Base-by-base conservation (phyloP, 2,797 vertebrate genomes). In the Amphiprion clarkii region DNA sequence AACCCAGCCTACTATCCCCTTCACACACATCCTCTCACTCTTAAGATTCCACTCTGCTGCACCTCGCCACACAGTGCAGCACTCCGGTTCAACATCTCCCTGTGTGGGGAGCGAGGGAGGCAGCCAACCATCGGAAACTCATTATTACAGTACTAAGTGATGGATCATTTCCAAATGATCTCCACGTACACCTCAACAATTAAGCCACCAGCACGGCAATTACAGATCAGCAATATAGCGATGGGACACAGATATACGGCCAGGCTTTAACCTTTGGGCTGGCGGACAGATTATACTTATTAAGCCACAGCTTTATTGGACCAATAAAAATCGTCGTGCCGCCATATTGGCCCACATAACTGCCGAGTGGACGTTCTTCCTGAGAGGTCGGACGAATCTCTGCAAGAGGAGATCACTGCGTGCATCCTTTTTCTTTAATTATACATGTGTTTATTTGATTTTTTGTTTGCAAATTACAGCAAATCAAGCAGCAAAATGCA, bases 81-180 rank as follows among this genome's bases (percentile, higher is more conserved):
- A 49, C 78, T 82, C 68, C 48, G 74, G 76, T 89, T 82, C 78
- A 81, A 87, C 81, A 83, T 67, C 78, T 87, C 73, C 71, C 87
- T 89, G 62, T 86, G 48, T 77, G 72, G 83, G 83, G 88, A 93
- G 71, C 25, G 70, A 65, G 78, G 71, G 88, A 93, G 85, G 68
- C 84, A 60, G 78, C 87, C 91, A 93, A 79, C 92, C 94, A 94
- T 95, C 91, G 95, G 93, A 95, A 96, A 94, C 90, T 95, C 95
- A 95, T 97, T 96, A 96, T 92, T 92, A 84, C 81, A 90, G 70
- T 85, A 91, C 91, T 95, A 94, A 96, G 91, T 82, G 85, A 96
- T 94, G 95, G 94, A 96, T 96, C 90, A 90, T 89, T 93, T 94
- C 92, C 92, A 95, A 94, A 94, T 95, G 87, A 90, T 95, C 89